These are phyloP conservation scores for Urocynchramus pylzowi DNA, from an alignment of 2,113 vertebrate genomes.

Conservation along the genomic window DNA sequence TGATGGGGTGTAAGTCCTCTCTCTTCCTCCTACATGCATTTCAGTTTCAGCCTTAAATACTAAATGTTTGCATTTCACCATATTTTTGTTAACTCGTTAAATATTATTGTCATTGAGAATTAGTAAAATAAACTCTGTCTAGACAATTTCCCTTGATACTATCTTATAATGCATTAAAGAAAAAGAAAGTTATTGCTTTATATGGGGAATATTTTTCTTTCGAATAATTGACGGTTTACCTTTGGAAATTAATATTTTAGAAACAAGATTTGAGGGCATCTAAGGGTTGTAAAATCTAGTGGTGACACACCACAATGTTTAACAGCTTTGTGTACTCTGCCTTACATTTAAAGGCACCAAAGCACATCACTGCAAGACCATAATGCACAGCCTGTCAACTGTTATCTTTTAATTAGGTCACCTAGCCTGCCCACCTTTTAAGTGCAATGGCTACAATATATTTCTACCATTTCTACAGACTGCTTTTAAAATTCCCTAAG, in stretches of 20 bases:
- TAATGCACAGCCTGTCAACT: background rate
- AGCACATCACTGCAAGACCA: background rate
- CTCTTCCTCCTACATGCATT: background rate
- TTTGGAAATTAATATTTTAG: slow-evolving; percentile 8
- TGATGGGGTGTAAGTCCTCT: background rate
- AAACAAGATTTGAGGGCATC: background rate
- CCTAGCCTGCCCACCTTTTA: background rate
- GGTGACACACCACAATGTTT: background rate
- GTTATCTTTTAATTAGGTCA: background rate
- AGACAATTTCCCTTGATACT: slow-evolving; percentile 18
- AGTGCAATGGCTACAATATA: background rate
- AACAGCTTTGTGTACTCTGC: background rate
- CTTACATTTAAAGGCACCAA: background rate
- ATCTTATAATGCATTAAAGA: background rate
- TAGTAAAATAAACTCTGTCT: slow-evolving; percentile 23
- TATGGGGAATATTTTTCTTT: slow-evolving; percentile 2
- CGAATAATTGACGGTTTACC: background rate
- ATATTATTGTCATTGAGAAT: background rate
- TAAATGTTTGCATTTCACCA: background rate
- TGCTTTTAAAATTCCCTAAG: background rate
- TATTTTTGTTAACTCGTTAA: background rate
- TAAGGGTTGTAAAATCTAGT: background rate
- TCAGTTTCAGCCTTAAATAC: background rate
- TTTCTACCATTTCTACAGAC: background rate
- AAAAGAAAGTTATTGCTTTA: background rate